Conservation (phyloP, 2,113 vertebrate genomes). For the Puntigrus tetrazona region DNA sequence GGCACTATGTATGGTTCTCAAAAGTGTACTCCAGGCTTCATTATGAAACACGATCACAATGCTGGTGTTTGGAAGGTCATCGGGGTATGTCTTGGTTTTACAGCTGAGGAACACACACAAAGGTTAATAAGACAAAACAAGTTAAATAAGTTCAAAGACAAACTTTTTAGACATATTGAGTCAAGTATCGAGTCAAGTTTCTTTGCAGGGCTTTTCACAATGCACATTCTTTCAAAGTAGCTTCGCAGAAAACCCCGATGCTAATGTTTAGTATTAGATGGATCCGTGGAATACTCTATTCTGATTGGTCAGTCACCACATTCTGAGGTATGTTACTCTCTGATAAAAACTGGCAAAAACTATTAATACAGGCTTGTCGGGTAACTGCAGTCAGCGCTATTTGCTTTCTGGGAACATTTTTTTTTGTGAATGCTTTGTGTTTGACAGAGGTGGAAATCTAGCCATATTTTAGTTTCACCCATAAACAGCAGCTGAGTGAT, state of each 20-base stretch:
- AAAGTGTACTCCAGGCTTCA: conserved; percentile 95
- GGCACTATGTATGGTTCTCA: conserved; percentile 91
- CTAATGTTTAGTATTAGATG: neutral
- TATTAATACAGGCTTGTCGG: too few species aligned
- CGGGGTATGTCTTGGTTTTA: conserved; percentile 89
- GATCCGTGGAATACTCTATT: too few species aligned
- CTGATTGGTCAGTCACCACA: too few species aligned
- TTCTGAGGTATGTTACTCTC: too few species aligned
- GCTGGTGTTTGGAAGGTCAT: conserved; percentile 91
- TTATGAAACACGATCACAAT: conserved; percentile 99
- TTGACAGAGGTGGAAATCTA: too few species aligned
- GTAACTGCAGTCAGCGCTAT: too few species aligned
- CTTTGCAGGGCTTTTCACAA: neutral
- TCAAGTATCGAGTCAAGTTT: neutral
- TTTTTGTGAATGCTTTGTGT: too few species aligned
- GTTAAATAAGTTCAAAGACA: neutral
- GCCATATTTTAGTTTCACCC: too few species aligned
- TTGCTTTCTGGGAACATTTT: too few species aligned
- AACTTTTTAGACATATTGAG: neutral
- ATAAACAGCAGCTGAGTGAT: too few species aligned
- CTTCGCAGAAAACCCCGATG: neutral
- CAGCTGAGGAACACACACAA: conserved; percentile 75
- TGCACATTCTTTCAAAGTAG: neutral
- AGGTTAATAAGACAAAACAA: neutral
- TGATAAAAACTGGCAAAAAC: too few species aligned